Evolutionary conservation across 2,888 invertebrate species (phyloP), one percentile per base, ranked within the genome.

Genomic region (Caenorhabditis sp.): DNA sequence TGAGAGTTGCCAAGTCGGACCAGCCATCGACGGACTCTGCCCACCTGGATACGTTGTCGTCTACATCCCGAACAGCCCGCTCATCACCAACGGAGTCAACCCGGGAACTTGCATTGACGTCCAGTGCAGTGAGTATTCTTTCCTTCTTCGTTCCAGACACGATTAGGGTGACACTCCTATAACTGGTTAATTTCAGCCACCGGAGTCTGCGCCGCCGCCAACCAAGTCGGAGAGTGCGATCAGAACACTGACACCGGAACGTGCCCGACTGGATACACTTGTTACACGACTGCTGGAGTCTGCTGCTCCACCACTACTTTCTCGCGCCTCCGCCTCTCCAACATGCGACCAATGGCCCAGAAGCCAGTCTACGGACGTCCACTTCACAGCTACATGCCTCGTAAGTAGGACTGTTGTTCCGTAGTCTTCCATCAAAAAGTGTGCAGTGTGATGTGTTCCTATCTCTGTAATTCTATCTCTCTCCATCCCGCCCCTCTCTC

Each of bases 191-290:
- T 75, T 81, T 46, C 78, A 83, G 84, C 80, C 53, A 74, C 78
- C 26, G 84, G 84, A 56, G 61, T 81, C 50, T 84, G 84, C 63
- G 70, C 62, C 24, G 66, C 52, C 30, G 41, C 71, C n/a, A 26
- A 45, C 3, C 80, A 82, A 56, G 61, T 61, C 45, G 86, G 86
- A 32, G 83, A 84, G 24, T 87, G 87, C 65, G 46, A 76, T 35
- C 73, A 71, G 9, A 39, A 27, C 53, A 65, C 74, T 15, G 80
- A 68, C 59, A 72, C 78, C 45, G 80, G 78, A 35, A 70, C 66
- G 4, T 86, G 86, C 73, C 77, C 80, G 39, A 70, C 85, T 30
- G 84, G 85, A 35, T 83, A 55, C 80, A 79, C 79, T 39, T 83
- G 82, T 75, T 66, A 65, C 77, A 70, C 70, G 8, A 43, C 48